These are phyloP conservation scores for Pandion haliaetus DNA, from an alignment of 2,113 vertebrate genomes.

Conservation along the genomic window DNA sequence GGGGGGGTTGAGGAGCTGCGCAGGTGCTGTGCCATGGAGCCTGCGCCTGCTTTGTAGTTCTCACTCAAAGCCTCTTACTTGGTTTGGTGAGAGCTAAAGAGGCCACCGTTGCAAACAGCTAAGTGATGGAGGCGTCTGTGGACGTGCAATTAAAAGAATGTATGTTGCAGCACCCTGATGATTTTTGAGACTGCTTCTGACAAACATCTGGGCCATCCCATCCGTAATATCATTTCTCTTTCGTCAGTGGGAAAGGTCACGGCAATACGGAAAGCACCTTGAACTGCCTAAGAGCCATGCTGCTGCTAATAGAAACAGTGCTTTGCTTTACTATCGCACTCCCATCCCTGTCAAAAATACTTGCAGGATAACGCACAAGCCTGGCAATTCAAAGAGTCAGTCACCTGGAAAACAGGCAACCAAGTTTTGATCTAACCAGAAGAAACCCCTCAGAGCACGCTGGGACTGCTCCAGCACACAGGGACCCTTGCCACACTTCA, in stretches of 20 bases:
- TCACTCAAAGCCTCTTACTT: background rate
- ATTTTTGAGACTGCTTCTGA: background rate
- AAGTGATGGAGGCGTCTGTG: background rate
- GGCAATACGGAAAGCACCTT: background rate
- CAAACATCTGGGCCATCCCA: background rate
- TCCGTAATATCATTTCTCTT: background rate
- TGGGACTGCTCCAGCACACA: background rate
- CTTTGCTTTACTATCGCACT: background rate
- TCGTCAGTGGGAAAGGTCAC: background rate
- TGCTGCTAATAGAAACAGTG: background rate
- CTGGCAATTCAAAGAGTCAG: background rate
- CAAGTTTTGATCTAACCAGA: background rate
- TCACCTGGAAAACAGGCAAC: background rate
- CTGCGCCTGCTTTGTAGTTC: background rate
- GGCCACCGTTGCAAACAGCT: background rate
- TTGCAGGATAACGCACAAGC: background rate
- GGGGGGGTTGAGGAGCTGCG: accelerated
- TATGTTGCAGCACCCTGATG: background rate
- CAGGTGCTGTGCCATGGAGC: background rate
- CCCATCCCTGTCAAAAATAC: background rate
- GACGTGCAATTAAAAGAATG: background rate
- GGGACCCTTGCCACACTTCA: background rate
- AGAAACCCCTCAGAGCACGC: background rate
- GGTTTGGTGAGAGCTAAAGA: background rate
- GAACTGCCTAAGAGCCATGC: background rate